Conservation (phyloP, 2,888 invertebrate genomes). For the Zygothrica quintamaculata region DNA sequence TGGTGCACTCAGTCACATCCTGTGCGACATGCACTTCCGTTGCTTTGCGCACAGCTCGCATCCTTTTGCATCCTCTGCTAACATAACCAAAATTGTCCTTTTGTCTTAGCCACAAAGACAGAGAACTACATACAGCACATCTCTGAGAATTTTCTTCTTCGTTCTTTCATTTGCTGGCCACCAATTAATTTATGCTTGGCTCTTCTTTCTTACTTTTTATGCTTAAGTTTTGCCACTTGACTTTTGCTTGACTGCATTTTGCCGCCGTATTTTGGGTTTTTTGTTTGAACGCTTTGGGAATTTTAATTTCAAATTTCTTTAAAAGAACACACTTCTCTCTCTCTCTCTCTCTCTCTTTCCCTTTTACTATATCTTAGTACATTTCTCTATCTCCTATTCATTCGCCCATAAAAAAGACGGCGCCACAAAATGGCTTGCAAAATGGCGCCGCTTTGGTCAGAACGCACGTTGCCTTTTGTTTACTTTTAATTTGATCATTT, state of each 20-base stretch:
- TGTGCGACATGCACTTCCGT: slow-evolving; percentile 77
- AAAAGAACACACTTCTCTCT: slow-evolving; percentile 18
- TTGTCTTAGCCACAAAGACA: slow-evolving; percentile 53
- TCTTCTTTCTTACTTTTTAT: slow-evolving; percentile 36
- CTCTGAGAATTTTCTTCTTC: slow-evolving; percentile 23
- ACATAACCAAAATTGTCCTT: slow-evolving; percentile 53
- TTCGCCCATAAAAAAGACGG: slow-evolving; percentile 48
- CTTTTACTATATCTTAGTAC: too few relatives aligned
- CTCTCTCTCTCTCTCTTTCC: neutral
- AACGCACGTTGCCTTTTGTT: slow-evolving; percentile 74
- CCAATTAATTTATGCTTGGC: slow-evolving; percentile 77
- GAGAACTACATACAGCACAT: slow-evolving; percentile 27
- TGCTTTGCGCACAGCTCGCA: slow-evolving; percentile 53
- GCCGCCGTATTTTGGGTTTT: slow-evolving; percentile 41
- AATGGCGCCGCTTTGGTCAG: slow-evolving; percentile 74
- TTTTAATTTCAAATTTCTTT: slow-evolving; percentile 75
- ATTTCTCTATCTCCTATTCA: neutral
- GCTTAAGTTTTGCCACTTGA: slow-evolving; percentile 64
- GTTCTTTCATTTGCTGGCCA: slow-evolving; percentile 40
- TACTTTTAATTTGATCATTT: slow-evolving; percentile 79
- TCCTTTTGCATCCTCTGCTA: slow-evolving; percentile 50
- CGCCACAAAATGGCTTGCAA: slow-evolving; percentile 57
- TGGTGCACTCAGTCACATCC: slow-evolving; percentile 49
- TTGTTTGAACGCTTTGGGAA: slow-evolving; percentile 68
- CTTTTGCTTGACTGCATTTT: slow-evolving; percentile 59